Evolutionary conservation across 2,113 vertebrate species (phyloP).

Genomic region (Lutjanus erythropterus): DNA sequence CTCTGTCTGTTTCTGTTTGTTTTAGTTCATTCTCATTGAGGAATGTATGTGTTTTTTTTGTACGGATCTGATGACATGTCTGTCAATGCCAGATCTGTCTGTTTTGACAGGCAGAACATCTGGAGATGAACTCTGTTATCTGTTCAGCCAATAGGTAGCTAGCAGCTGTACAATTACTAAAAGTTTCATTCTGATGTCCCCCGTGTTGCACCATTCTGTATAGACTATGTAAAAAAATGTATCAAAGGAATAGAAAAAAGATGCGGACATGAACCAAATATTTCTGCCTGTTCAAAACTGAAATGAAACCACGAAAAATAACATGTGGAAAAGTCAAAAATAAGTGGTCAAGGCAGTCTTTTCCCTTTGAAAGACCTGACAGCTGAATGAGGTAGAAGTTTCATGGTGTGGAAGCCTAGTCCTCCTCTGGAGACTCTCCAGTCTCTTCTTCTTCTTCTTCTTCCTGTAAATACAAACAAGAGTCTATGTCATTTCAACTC

Average conservation of each 20-base stretch:
- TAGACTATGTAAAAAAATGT: neutral
- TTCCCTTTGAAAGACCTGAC: conserved; percentile 95
- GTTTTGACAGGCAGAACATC: neutral
- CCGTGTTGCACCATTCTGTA: neutral
- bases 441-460: conserved; percentile 88
- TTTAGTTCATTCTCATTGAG: neutral
- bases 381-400: conserved; percentile 97
- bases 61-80: neutral
- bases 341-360: conserved; percentile 96
- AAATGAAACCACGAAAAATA: conserved; percentile 81
- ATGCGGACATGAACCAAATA: neutral
- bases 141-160: neutral
- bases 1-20: conserved; percentile 5
- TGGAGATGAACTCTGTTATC: neutral
- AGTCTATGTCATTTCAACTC: neutral
- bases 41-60: neutral
- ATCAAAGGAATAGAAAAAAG: neutral
- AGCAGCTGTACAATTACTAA: neutral
- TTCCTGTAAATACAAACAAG: conserved; percentile 75
- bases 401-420: conserved; percentile 87
- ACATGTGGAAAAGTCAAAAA: conserved; percentile 66
- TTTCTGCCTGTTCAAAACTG: conserved; percentile 26
- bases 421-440: conserved; percentile 92
- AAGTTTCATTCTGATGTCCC: neutral
- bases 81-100: neutral